phyloP scores from a whole-genome alignment of 2,888 invertebrate genomes.

The Volucella bombylans region DNA sequence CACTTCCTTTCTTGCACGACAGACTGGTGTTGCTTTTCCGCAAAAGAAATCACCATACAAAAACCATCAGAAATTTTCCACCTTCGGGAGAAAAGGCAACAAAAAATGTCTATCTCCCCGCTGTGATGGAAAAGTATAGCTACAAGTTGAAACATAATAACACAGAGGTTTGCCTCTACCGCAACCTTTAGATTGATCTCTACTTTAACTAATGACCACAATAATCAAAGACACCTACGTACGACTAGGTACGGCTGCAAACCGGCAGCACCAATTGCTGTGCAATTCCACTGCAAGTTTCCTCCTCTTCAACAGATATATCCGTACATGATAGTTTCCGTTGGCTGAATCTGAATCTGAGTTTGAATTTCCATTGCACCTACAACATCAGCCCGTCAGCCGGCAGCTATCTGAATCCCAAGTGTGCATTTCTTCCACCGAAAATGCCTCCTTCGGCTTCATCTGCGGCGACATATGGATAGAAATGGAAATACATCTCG shows the following conservation, averaged over 20 bases:
- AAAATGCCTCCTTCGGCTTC: background rate
- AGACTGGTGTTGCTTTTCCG: slow-evolving; percentile 18
- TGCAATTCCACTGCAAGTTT: slow-evolving; percentile 43
- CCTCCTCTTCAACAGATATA: slow-evolving; percentile 23
- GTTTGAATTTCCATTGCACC: slow-evolving; percentile 10
- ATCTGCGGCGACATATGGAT: background rate
- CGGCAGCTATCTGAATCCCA: background rate
- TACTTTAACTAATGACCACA: slow-evolving; percentile 59
- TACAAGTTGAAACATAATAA: slow-evolving; percentile 66
- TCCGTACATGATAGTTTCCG: slow-evolving; percentile 52
- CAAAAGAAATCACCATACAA: slow-evolving; percentile 21
- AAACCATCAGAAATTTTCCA: slow-evolving; percentile 16
- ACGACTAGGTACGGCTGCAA: slow-evolving; percentile 11
- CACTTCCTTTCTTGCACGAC: background rate
- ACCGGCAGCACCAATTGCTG: slow-evolving; percentile 32
- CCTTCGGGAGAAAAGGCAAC: slow-evolving; percentile 27
- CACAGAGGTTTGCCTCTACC: slow-evolving; percentile 29
- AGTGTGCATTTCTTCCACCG: slow-evolving; percentile 12
- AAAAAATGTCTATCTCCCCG: slow-evolving; percentile 2
- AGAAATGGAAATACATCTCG: slow-evolving; percentile 16
- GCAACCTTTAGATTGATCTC: slow-evolving; percentile 47
- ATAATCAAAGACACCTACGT: slow-evolving; percentile 70
- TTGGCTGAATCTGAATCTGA: slow-evolving; percentile 49
- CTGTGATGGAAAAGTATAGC: slow-evolving; percentile 56
- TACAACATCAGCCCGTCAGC: background rate